phyloP scores from a whole-genome alignment of 2,113 vertebrate species.

The Pangasianodon gigas region DNA sequence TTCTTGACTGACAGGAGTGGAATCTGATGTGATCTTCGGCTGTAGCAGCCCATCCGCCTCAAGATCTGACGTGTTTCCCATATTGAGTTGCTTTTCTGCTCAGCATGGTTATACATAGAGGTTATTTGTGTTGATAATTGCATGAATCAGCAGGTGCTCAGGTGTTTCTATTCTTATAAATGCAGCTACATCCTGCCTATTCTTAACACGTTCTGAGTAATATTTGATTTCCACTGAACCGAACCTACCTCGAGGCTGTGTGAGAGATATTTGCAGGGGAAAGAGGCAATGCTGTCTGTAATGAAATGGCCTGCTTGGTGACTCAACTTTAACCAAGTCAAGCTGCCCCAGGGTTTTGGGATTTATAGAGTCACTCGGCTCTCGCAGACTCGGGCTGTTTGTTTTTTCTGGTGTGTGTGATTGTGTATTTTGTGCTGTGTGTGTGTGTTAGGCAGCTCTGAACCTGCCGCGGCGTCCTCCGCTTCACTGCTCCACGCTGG shows the following conservation, averaged over 20 bases:
- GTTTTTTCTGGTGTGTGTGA: not conserved
- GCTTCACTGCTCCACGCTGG: constrained; percentile 90
- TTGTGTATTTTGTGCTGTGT: not conserved
- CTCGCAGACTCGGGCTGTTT: not conserved
- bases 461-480: constrained; percentile 86
- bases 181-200: not conserved
- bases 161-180: not conserved
- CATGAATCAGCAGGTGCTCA: not conserved
- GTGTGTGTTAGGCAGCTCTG: constrained; percentile 80
- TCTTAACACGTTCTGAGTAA: not conserved
- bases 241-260: not conserved
- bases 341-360: not conserved
- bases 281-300: not conserved
- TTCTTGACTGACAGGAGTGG: not conserved
- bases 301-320: not conserved
- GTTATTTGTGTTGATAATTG: not conserved
- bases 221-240: not conserved
- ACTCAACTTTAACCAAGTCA: not conserved
- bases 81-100: not conserved
- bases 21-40: not conserved
- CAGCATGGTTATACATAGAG: not conserved
- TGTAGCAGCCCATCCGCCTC: not conserved
- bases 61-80: not conserved
- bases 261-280: not conserved
- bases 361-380: not conserved